phyloP scores from a whole-genome alignment of 1,140 invertebrate species.

The Drosophila pachea region DNA sequence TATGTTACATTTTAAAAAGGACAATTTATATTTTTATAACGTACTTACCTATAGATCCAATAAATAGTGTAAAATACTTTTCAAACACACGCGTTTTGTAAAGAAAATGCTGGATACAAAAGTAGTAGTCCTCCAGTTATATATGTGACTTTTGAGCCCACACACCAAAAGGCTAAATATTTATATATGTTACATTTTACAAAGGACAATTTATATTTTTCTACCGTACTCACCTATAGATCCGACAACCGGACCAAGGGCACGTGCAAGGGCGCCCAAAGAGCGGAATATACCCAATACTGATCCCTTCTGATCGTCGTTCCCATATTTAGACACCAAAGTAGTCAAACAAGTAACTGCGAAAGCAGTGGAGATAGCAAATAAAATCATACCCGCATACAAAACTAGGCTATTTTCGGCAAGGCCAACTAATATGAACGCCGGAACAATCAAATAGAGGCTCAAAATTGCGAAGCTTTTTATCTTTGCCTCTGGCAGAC shows the following conservation, averaged over 20 bases:
- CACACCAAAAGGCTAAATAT: conserved; percentile 88
- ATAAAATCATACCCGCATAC: conserved; percentile 91
- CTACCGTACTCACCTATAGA: conserved; percentile 82
- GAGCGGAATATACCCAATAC: conserved; percentile 96
- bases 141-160: conserved; percentile 87
- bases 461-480: conserved; percentile 87
- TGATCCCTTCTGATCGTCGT: conserved; percentile 92
- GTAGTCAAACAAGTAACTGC: conserved; percentile 97
- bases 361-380: conserved; percentile 94
- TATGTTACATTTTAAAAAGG: neutral
- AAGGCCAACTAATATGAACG: conserved; percentile 92
- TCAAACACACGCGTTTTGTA: conserved; percentile 74
- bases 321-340: conserved; percentile 90
- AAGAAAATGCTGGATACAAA: conserved; percentile 84
- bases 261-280: conserved; percentile 93
- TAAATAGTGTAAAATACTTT: conserved; percentile 20
- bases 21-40: neutral
- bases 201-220: neutral
- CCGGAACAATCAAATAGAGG: conserved; percentile 91
- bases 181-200: neutral
- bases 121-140: conserved; percentile 85
- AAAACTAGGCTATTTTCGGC: conserved; percentile 81
- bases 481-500: conserved; percentile 87
- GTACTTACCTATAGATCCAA: conserved; percentile 85
- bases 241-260: conserved; percentile 93